These are phyloP conservation scores for Pycnomerus fuliginosus DNA, from an alignment of 2,888 invertebrate genomes.

Conservation along the genomic window DNA sequence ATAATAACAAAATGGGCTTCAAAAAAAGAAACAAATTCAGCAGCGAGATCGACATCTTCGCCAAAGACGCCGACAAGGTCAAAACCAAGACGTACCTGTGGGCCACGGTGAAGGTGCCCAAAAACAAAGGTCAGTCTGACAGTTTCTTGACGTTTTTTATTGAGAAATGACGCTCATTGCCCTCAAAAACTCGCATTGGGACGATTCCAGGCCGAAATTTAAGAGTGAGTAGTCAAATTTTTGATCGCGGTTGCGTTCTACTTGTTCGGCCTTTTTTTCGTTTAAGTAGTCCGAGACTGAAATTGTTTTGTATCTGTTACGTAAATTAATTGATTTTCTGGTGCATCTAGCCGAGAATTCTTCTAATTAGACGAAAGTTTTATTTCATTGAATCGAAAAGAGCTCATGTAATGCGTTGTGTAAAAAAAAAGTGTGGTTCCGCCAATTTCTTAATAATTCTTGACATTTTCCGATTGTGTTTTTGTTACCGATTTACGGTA, in stretches of 20 bases:
- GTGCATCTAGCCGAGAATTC: too few relatives aligned
- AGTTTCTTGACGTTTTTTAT: constrained; percentile 3
- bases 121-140: constrained; percentile 50
- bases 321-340: not conserved
- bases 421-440: too few relatives aligned
- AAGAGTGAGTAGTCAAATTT: constrained; percentile 6
- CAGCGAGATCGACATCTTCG: constrained; percentile 57
- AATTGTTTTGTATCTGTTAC: not conserved
- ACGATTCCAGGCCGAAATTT: not conserved
- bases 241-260: constrained; percentile 23
- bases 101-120: constrained; percentile 57
- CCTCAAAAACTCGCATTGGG: not conserved
- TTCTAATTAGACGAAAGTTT: too few relatives aligned
- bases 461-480: too few relatives aligned
- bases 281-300: constrained; percentile 13
- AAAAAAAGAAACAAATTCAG: constrained; percentile 52
- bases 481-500: too few relatives aligned
- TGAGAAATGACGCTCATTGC: not conserved
- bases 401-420: too few relatives aligned
- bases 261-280: constrained; percentile 28
- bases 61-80: constrained; percentile 49
- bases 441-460: too few relatives aligned
- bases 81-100: constrained; percentile 56
- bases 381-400: too few relatives aligned
- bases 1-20: constrained; percentile 48